Base-by-base conservation (phyloP, 2,888 invertebrate genomes). In the Tiliacea aurago region DNA sequence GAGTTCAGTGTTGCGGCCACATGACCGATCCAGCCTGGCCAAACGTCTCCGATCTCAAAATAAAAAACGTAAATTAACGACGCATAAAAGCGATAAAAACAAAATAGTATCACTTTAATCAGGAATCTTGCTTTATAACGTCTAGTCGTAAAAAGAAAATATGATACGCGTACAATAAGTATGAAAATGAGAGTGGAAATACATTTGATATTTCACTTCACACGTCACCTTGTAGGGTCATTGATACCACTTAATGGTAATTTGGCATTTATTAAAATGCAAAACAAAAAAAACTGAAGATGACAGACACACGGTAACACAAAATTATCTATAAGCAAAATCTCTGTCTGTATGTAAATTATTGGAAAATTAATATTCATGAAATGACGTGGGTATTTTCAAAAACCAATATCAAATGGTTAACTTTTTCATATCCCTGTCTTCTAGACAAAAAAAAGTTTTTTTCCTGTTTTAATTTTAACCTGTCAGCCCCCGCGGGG, bases 1-100 rank as follows among this genome's bases (percentile, higher is more conserved):
- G 70, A 86, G 90, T 89, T 90, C 90, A 88, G 66, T 84, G 82
- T 43, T 84, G 69, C 63, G 28, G 59, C 61, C 41, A 67, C 47
- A 23, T 58, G 69, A 84, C 86, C 73, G 76, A 83, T 84, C 66
- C 61, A 59, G 43, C 62, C 61, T 18, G 33, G 28, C 51, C 67
- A 69, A 67, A 66, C 33, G 41, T 28, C 61, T 58, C 37, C 15
- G 37, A 33, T 20, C 55, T 6, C 4, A 53, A 62, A 56, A 69
- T 47, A 45, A 70, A 62, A 59, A 56, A 28, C 1, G 10, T 18
- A 67, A 51, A 55, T 49, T 45, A 23, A 61, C 53, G 41, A 67
- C 15, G 11, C 11, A 3, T 43, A 18, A 20, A 58, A 66, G 53
- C 15, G 4, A 68, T 58, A 47, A 78, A 73, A 18, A 23, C 23